A percentile compares a stretch with the other conserved stretches of the same genome.
Evolutionary conservation across 1,140 invertebrate species (phyloP).

Genomic region (Drosophila tropicalis): DNA sequence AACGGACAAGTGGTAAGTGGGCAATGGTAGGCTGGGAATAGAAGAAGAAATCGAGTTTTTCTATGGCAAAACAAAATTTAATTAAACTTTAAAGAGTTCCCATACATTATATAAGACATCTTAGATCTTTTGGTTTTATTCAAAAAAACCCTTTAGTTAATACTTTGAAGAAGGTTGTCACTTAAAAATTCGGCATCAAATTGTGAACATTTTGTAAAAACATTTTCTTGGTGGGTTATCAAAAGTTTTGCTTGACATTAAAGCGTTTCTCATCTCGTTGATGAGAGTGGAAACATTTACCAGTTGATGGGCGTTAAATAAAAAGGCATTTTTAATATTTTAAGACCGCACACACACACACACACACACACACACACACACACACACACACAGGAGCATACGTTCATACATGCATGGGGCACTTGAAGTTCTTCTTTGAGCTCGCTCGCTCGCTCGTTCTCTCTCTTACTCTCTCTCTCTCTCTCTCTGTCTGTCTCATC

Average conservation of each 20-base stretch:
- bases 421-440: constrained; percentile 40
- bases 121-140: no score
- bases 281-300: constrained; percentile 40
- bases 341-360: constrained; percentile 24
- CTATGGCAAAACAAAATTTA: neutral
- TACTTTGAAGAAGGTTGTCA: no score
- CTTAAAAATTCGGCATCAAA: neutral
- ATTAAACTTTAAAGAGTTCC: neutral
- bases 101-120: no score
- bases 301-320: constrained; percentile 61
- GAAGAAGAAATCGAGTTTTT: neutral
- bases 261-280: constrained; percentile 15
- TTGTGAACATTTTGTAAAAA: neutral
- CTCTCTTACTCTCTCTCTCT: neutral
- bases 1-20: neutral
- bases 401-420: neutral
- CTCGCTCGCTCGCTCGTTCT: neutral
- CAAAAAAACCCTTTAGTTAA: no score
- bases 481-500: neutral
- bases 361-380: neutral
- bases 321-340: constrained; percentile 60
- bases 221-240: neutral
- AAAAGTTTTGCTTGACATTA: constrained; percentile 20
- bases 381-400: neutral
- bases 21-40: neutral